phyloP scores from a whole-genome alignment of 2,797 vertebrate genomes.

The Pangasius sanitwongsei region DNA sequence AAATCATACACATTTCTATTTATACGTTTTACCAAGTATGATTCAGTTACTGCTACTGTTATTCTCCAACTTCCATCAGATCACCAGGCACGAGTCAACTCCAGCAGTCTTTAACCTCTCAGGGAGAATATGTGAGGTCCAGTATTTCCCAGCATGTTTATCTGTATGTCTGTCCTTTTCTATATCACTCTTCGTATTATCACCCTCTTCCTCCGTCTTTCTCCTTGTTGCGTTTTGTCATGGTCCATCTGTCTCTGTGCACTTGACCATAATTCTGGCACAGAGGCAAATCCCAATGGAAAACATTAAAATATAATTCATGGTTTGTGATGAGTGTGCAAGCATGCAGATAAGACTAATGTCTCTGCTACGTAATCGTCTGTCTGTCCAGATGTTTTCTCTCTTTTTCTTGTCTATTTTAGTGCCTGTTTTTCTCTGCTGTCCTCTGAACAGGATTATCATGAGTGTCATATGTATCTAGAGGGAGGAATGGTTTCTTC shows the following conservation, averaged over 20 bases:
- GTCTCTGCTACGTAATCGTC: constrained; percentile 53
- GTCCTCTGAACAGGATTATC: constrained; percentile 46
- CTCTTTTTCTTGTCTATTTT: constrained; percentile 50
- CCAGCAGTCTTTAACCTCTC: constrained; percentile 26
- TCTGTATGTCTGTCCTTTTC: constrained; percentile 18
- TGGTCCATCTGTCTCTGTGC: constrained; percentile 46
- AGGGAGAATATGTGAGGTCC: constrained; percentile 14
- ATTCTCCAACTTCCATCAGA: constrained; percentile 11
- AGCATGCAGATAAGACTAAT: constrained; percentile 59
- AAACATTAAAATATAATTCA: constrained; percentile 64
- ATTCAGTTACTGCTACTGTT: constrained; percentile 23
- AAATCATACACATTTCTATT: constrained; percentile 16
- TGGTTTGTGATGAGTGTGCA: constrained; percentile 53
- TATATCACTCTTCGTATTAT: constrained; percentile 8
- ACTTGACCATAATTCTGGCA: constrained; percentile 57
- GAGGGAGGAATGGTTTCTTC: constrained; percentile 49
- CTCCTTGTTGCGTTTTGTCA: constrained; percentile 31
- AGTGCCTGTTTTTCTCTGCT: constrained; percentile 51
- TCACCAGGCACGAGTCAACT: constrained; percentile 18
- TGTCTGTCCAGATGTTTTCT: constrained; percentile 61
- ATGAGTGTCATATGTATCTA: constrained; percentile 41
- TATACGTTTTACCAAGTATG: background rate
- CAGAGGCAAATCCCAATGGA: constrained; percentile 54
- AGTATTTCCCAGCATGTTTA: constrained; percentile 31
- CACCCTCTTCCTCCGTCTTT: constrained; percentile 18